These are phyloP conservation scores for Cephalopterus ornatus DNA, from an alignment of 2,113 vertebrate species.

Conservation along the genomic window DNA sequence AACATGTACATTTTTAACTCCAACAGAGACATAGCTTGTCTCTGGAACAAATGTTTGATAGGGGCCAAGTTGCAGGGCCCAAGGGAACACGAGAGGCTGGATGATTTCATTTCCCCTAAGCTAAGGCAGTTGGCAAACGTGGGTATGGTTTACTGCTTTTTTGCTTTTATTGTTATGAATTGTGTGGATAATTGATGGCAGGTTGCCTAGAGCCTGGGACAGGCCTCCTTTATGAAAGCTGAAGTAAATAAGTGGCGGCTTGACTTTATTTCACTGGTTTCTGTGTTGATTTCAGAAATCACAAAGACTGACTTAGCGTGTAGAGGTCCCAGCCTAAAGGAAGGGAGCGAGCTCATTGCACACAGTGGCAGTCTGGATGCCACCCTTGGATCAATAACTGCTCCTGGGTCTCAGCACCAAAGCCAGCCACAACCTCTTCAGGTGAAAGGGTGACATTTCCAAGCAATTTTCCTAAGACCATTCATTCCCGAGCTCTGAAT, in stretches of 20 bases:
- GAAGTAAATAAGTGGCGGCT: not conserved
- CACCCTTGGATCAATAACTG: not conserved
- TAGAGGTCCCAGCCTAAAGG: not conserved
- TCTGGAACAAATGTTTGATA: conserved; percentile 1
- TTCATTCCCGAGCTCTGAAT: not conserved
- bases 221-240: not conserved
- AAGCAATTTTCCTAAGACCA: not conserved
- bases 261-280: not conserved
- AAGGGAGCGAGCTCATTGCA: not conserved
- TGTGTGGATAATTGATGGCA: conserved; percentile 23
- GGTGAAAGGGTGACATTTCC: not conserved
- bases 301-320: not conserved
- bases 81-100: not conserved
- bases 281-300: not conserved
- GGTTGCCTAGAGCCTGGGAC: not conserved
- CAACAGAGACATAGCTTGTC: not conserved
- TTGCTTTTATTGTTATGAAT: conserved; percentile 10
- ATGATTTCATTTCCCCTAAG: conserved; percentile 13
- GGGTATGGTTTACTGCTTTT: not conserved
- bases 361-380: not conserved
- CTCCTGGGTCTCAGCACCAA: not conserved
- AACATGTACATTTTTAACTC: conserved; percentile 47
- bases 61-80: not conserved
- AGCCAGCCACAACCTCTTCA: not conserved
- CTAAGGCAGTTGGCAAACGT: not conserved